Percentiles rank a stretch among this genome's conserved stretches.
These are phyloP conservation scores for Cyprinodon tularosa DNA, from an alignment of 2,113 vertebrate species.

Conservation along the genomic window DNA sequence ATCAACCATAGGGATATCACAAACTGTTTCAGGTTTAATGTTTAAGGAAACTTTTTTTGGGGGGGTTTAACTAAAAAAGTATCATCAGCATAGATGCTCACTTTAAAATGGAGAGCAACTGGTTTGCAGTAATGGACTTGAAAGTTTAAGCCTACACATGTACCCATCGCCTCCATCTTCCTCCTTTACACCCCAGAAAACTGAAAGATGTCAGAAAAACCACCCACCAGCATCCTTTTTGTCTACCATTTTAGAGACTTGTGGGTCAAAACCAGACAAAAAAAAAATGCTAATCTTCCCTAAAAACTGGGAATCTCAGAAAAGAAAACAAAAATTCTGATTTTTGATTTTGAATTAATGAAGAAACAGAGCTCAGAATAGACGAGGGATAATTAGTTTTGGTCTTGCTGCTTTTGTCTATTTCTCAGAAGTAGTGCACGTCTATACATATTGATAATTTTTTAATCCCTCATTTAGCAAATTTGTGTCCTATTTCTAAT, in stretches of 20 bases:
- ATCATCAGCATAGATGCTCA: not conserved
- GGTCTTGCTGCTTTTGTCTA: conserved; percentile 65
- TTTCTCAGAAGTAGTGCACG: conserved; percentile 60
- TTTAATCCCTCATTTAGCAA: conserved; percentile 29
- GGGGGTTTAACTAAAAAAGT: not conserved
- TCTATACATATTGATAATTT: conserved; percentile 61
- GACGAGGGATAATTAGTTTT: conserved; percentile 49
- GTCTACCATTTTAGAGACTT: conserved; percentile 60
- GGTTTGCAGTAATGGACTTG: conserved; percentile 30
- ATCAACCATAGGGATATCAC: conserved; percentile 62
- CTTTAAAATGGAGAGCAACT: conserved; percentile 46
- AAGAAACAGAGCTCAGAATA: conserved; percentile 33
- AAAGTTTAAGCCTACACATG: conserved; percentile 29
- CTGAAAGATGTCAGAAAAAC: conserved; percentile 71
- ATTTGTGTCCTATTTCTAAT: conserved; percentile 64
- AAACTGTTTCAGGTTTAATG: conserved; percentile 49
- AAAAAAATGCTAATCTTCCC: conserved; percentile 43
- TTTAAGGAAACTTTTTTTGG: conserved; percentile 42
- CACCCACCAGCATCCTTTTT: conserved; percentile 74
- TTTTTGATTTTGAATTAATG: conserved; percentile 49
- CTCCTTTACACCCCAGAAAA: conserved; percentile 39
- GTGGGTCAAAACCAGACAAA: conserved; percentile 49
- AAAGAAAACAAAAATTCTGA: conserved; percentile 38
- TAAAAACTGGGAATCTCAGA: conserved; percentile 54
- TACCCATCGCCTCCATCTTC: conserved; percentile 26